phyloP scores from a whole-genome alignment of 1,140 invertebrate species.

The Leguminivora glycinivorella region DNA sequence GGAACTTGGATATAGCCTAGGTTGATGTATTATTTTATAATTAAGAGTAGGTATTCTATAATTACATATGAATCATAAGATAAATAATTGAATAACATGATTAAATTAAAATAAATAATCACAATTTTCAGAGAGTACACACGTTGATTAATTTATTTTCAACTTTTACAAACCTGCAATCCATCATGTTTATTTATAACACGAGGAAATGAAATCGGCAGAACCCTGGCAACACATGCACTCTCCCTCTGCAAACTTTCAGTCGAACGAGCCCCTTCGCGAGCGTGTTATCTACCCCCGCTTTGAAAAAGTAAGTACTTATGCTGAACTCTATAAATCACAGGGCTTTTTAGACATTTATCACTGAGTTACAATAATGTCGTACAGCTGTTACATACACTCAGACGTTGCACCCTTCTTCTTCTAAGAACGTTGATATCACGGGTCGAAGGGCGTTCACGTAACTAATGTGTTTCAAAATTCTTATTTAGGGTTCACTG shows the following conservation, averaged over 20 bases:
- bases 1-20: no score
- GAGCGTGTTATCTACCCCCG: slow-evolving; percentile 45
- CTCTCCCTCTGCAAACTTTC: slow-evolving; percentile 18
- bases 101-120: no score
- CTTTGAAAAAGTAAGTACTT: slow-evolving; percentile 57
- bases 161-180: no score
- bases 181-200: no score
- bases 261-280: slow-evolving; percentile 20
- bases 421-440: background rate
- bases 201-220: background rate
- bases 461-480: slow-evolving; percentile 28
- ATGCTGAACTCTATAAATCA: slow-evolving; percentile 63
- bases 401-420: background rate
- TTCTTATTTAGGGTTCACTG: slow-evolving; percentile 23
- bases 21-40: no score
- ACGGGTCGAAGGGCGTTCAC: slow-evolving; percentile 27
- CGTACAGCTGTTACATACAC: background rate
- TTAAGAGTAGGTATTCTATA: no score
- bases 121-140: no score
- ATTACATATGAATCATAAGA: no score
- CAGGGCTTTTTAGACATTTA: slow-evolving; percentile 58
- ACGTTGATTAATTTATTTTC: no score
- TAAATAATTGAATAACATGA: no score
- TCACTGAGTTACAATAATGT: background rate
- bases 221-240: slow-evolving; percentile 11